Evolutionary conservation across 2,888 invertebrate genomes (phyloP).

Genomic region (Stegana nigrithorax): DNA sequence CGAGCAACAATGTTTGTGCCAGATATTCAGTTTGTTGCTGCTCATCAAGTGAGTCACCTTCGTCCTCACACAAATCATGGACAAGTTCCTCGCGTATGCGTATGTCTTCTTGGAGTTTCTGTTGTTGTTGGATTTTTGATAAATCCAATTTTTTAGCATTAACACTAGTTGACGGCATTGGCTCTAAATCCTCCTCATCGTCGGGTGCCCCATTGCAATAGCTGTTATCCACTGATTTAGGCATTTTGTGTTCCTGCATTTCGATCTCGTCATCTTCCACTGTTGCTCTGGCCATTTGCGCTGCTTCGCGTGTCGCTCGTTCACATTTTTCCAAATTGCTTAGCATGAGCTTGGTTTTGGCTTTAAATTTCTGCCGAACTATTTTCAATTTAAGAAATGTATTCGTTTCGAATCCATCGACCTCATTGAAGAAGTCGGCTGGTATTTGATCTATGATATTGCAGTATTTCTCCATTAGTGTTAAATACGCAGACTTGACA

Average conservation of each 20-base stretch:
- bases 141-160: neutral
- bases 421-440: conserved; percentile 72
- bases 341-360: conserved; percentile 69
- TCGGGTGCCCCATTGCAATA: conserved; percentile 34
- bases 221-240: conserved; percentile 20
- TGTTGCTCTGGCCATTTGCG: conserved; percentile 48
- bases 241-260: conserved; percentile 53
- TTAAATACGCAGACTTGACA: conserved; percentile 72
- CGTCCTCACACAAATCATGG: conserved; percentile 51
- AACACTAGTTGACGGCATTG: conserved; percentile 5
- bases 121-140: neutral
- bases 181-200: conserved; percentile 33
- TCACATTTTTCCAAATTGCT: conserved; percentile 50
- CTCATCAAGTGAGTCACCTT: conserved; percentile 32
- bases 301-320: conserved; percentile 25
- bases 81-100: conserved; percentile 42
- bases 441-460: conserved; percentile 76
- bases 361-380: conserved; percentile 73
- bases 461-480: conserved; percentile 75
- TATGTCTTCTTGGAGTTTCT: conserved; percentile 1
- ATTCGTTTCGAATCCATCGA: conserved; percentile 73
- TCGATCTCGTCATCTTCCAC: conserved; percentile 45
- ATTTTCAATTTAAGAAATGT: conserved; percentile 73
- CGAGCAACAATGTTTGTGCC: conserved; percentile 45
- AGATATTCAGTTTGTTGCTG: conserved; percentile 44